These are phyloP conservation scores for Peromyscus aztecus DNA, from an alignment of 2,797 vertebrate species.

Conservation along the genomic window DNA sequence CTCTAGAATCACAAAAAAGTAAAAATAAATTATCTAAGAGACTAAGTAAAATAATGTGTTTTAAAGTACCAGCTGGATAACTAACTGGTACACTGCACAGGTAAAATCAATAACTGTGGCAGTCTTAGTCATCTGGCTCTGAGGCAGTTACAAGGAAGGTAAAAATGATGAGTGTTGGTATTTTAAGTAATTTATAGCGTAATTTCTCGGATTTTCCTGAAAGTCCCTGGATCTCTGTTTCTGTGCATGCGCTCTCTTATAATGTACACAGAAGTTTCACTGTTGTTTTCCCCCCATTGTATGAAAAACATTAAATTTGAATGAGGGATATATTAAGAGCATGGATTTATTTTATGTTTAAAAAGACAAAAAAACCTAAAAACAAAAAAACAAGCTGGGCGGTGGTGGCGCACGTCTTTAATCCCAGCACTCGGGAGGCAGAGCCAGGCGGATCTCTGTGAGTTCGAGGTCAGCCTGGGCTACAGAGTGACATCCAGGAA, in stretches of 20 bases:
- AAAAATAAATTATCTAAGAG: not conserved
- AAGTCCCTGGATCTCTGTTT: slow-evolving; percentile 56
- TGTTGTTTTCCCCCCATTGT: slow-evolving; percentile 2
- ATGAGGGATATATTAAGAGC: slow-evolving; percentile 30
- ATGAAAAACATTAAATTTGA: not conserved
- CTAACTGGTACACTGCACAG: not conserved
- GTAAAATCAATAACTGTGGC: not conserved
- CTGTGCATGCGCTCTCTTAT: not conserved
- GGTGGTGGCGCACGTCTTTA: no score
- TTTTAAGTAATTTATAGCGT: slow-evolving; percentile 47
- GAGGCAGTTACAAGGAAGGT: slow-evolving; percentile 5
- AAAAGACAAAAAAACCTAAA: not conserved
- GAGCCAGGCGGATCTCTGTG: no score
- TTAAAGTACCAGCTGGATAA: not conserved
- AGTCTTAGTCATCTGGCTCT: slow-evolving; percentile 12
- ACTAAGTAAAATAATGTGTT: slow-evolving; percentile 48
- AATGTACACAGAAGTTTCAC: not conserved
- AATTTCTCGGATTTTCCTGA: slow-evolving; percentile 58
- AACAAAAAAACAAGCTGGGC: no score
- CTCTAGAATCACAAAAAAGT: not conserved
- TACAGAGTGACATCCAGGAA: no score
- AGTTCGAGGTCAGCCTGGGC: no score
- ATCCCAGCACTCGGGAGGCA: no score
- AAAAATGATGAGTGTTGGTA: not conserved
- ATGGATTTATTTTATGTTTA: not conserved